Conservation (phyloP, 1,140 invertebrate genomes). For the Meloidogyne hapla region DNA sequence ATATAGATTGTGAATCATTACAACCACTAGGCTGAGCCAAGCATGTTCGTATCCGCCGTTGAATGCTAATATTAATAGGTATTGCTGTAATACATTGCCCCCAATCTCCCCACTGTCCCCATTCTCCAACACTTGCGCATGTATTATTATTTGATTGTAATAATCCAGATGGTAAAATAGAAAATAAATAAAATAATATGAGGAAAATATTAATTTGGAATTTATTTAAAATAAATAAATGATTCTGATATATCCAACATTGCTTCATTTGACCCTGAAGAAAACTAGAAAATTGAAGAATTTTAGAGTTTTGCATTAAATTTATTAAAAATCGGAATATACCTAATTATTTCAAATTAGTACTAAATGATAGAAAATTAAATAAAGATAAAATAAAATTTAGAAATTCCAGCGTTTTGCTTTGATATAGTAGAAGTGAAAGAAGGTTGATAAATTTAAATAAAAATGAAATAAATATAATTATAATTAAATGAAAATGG, state of each 20-base stretch:
- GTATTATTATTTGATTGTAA: neutral
- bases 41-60: conserved; percentile 21
- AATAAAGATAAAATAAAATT: too few species aligned
- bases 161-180: neutral
- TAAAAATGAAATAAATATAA: neutral
- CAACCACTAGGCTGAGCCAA: neutral
- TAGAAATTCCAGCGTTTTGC: too few species aligned
- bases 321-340: too few species aligned
- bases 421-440: neutral
- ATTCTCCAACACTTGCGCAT: conserved; percentile 8
- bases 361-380: too few species aligned
- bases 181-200: neutral
- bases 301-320: too few species aligned
- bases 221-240: neutral
- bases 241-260: neutral
- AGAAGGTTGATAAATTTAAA: neutral
- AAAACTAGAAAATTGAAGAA: neutral
- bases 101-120: conserved; percentile 22
- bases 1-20: neutral
- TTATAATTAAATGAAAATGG: too few species aligned
- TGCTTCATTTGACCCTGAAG: neutral
- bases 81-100: neutral
- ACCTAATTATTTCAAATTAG: too few species aligned
- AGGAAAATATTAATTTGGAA: neutral
- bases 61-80: conserved; percentile 1